phyloP scores from a whole-genome alignment of 2,888 invertebrate species.

The Brachyptera putata region DNA sequence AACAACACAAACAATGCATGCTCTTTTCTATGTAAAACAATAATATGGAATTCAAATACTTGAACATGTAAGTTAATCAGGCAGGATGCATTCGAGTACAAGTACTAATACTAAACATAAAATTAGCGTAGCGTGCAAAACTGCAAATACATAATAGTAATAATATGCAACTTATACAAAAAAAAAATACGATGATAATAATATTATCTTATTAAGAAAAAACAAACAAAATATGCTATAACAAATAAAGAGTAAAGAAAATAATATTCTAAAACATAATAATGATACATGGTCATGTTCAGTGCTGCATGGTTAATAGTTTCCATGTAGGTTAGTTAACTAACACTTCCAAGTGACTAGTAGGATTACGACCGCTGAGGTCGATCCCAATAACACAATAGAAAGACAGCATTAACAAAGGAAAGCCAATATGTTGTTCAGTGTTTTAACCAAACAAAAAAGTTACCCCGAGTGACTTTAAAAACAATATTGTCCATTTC shows the following conservation, averaged over 20 bases:
- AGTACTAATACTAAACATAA: constrained; percentile 26
- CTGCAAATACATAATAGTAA: no score
- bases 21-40: constrained; percentile 32
- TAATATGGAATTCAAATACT: constrained; percentile 35
- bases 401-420: constrained; percentile 31
- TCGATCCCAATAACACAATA: constrained; percentile 20
- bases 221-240: constrained; percentile 35
- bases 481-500: constrained; percentile 11
- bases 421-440: no score
- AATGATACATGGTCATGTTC: constrained; percentile 31
- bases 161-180: no score
- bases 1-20: not conserved
- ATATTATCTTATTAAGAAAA: constrained; percentile 17
- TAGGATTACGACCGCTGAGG: constrained; percentile 29
- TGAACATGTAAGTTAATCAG: constrained; percentile 33
- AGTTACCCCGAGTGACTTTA: not conserved
- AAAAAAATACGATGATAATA: constrained; percentile 4
- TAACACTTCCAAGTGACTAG: constrained; percentile 32
- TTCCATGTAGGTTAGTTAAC: constrained; percentile 24
- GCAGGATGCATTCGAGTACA: not conserved
- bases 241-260: constrained; percentile 35
- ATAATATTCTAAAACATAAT: constrained; percentile 29
- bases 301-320: constrained; percentile 26
- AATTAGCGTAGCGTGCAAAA: no score
- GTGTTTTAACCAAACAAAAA: no score